Evolutionary conservation across 2,113 vertebrate species (phyloP).

Genomic region (Cyrtonyx montezumae): DNA sequence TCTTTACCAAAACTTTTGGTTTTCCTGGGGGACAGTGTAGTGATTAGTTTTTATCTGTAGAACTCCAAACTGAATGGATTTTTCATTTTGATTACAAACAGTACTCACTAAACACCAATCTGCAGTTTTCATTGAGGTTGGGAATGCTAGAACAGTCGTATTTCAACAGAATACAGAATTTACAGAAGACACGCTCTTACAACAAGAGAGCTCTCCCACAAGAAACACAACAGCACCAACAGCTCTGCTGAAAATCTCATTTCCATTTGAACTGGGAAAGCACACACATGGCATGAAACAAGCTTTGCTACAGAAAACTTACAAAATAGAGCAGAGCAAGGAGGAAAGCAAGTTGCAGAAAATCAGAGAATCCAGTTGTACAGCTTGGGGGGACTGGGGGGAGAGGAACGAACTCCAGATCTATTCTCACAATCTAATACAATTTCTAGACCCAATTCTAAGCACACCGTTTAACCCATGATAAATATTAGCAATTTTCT

Average conservation of each 20-base stretch:
- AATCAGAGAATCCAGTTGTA: not conserved
- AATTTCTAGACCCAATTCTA: not conserved
- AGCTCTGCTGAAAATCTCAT: not conserved
- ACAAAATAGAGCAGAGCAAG: not conserved
- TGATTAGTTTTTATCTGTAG: not conserved
- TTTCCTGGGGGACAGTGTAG: not conserved
- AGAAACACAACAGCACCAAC: not conserved
- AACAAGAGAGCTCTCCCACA: not conserved
- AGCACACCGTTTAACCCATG: not conserved
- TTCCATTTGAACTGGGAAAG: not conserved
- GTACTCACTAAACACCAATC: not conserved
- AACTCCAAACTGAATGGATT: not conserved
- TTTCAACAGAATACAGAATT: not conserved
- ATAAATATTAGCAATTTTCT: not conserved
- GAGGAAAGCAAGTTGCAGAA: not conserved
- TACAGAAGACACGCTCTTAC: not conserved
- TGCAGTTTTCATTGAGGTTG: not conserved
- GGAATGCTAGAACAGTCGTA: not conserved
- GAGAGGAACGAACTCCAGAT: not conserved
- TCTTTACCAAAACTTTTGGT: not conserved
- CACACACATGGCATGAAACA: accelerated
- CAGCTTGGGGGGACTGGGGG: not conserved
- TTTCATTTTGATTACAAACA: not conserved
- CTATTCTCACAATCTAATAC: not conserved
- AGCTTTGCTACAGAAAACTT: not conserved